Evolutionary conservation across 2,888 invertebrate genomes (phyloP).

Genomic region (Chalcis sispes): DNA sequence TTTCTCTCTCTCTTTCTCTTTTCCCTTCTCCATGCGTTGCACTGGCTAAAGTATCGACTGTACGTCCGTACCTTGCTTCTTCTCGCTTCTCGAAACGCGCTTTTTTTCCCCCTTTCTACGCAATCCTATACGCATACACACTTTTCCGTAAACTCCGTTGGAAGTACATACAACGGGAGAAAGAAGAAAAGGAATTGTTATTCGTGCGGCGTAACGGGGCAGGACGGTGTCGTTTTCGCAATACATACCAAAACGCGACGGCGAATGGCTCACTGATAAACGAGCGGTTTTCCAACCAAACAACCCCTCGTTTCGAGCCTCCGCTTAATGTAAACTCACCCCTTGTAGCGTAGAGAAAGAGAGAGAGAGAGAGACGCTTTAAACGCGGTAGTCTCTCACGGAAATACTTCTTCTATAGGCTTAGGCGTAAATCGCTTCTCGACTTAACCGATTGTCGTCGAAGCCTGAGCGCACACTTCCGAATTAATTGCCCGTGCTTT

Average conservation of each 20-base stretch:
- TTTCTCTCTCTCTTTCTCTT: too few relatives aligned
- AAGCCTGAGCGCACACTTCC: slow-evolving; percentile 48
- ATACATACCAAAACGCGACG: too few relatives aligned
- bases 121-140: not conserved
- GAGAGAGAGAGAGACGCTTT: too few relatives aligned
- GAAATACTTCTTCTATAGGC: not conserved
- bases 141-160: slow-evolving; percentile 1
- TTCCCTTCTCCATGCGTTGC: too few relatives aligned
- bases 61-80: not conserved
- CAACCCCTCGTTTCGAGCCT: slow-evolving; percentile 57
- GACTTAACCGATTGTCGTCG: slow-evolving; percentile 70
- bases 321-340: slow-evolving; percentile 72
- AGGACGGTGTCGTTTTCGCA: slow-evolving; percentile 75
- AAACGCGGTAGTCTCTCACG: slow-evolving; percentile 29
- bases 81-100: slow-evolving; percentile 14
- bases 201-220: slow-evolving; percentile 69
- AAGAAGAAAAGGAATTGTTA: slow-evolving; percentile 69
- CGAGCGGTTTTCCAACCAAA: slow-evolving; percentile 71
- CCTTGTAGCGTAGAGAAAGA: too few relatives aligned
- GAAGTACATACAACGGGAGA: not conserved
- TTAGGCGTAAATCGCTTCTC: slow-evolving; percentile 68
- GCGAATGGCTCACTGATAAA: slow-evolving; percentile 75
- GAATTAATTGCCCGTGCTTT: slow-evolving; percentile 65
- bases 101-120: too few relatives aligned
- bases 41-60: slow-evolving; percentile 42